phyloP scores from a whole-genome alignment of 1,140 invertebrate genomes.

The Helicoverpa armigera region DNA sequence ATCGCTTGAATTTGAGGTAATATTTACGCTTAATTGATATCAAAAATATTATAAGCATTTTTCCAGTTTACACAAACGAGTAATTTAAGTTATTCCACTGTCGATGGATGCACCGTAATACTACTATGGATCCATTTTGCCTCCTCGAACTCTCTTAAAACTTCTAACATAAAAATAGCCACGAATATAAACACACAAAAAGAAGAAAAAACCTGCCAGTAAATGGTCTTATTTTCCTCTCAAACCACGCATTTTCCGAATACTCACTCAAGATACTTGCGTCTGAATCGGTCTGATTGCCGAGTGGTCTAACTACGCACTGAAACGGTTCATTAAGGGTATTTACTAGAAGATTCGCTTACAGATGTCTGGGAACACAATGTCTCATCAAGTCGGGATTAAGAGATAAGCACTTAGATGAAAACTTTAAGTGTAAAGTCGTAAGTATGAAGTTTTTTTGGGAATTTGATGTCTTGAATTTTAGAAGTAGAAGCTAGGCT shows the following conservation, averaged over 20 bases:
- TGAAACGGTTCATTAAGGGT: conserved; percentile 36
- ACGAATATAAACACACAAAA: neutral
- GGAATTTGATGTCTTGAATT: neutral
- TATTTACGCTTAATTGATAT: no score
- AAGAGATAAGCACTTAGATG: conserved; percentile 6
- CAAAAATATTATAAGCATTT: no score
- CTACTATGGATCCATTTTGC: no score
- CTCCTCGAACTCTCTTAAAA: neutral
- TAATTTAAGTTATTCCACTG: no score
- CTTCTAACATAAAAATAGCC: neutral
- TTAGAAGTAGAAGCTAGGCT: no score
- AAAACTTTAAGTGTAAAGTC: neutral
- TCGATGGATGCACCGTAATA: no score
- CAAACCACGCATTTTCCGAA: neutral
- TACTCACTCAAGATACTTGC: conserved; percentile 1
- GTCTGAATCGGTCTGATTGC: conserved; percentile 44
- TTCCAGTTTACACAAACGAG: no score
- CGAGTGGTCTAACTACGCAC: conserved; percentile 34
- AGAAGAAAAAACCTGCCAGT: neutral
- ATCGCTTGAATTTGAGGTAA: no score
- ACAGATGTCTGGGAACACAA: conserved; percentile 34
- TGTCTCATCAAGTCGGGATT: conserved; percentile 44
- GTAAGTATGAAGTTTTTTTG: neutral
- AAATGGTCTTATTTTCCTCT: conserved; percentile 27
- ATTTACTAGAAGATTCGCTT: conserved; percentile 23